Evolutionary conservation across 2,888 invertebrate genomes (phyloP), one percentile per base, ranked within the genome.

Genomic region (Miltochrista miniata): DNA sequence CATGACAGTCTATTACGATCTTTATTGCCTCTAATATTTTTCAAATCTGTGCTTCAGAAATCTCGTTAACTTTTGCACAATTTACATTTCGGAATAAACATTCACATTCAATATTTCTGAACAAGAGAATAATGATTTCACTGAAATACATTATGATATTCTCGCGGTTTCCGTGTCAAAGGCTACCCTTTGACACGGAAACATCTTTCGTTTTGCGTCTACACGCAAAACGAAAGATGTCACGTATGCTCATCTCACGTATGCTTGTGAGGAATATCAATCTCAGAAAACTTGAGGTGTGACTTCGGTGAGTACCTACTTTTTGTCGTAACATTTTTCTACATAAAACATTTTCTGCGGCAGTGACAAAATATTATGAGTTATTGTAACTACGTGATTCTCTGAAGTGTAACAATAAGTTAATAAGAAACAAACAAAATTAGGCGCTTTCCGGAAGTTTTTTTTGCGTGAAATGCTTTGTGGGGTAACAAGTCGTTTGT

Each of bases 191-290:
- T n/a, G n/a, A n/a, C n/a, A n/a, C n/a, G n/a, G n/a, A n/a, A n/a
- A n/a, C n/a, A n/a, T n/a, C n/a, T n/a, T n/a, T n/a, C n/a, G n/a
- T n/a, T n/a, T n/a, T n/a, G n/a, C n/a, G n/a, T n/a, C n/a, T n/a
- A 38, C n/a, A 55, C 24, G 46, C 47, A 51, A 63, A 66, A 57
- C 48, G 38, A 56, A 44, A 43, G 51, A 55, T 65, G 65, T 64
- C 64, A 70, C 70, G 63, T 72, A 49, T 40, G 52, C 55, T 48
- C 70, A 70, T 68, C 42, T 59, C 58, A 68, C 64, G 65, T 64
- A 65, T 64, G 60, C 61, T 67, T 59, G 67, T 59, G 56, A 57
- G 45, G 64, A 68, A 68, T 64, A 69, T 70, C 60, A 72, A 70
- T 72, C 68, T 61, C 50, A 44, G 44, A 42, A 31, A 42, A 53